Percentiles rank a stretch among this genome's conserved stretches.
These are phyloP conservation scores for Eulemur albifrons DNA, from an alignment of 2,797 vertebrate species.

Conservation along the genomic window DNA sequence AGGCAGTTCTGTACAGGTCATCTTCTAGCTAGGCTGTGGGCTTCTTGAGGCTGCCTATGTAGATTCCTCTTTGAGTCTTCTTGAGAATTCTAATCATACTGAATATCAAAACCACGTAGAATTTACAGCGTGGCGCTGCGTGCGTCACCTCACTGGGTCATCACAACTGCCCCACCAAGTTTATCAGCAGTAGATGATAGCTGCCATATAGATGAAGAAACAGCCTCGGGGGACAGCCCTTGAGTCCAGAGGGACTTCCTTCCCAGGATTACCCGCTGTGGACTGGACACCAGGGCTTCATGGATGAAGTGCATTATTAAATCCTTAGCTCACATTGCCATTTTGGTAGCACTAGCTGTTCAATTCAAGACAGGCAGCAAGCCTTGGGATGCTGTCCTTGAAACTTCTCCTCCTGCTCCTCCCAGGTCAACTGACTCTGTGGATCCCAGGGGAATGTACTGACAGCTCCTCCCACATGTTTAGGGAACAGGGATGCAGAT, in stretches of 20 bases:
- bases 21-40: background rate
- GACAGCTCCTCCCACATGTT: background rate
- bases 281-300: background rate
- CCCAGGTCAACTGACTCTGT: background rate
- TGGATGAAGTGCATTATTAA: background rate
- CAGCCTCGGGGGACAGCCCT: background rate
- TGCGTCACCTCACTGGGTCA: background rate
- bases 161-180: background rate
- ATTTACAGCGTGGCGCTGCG: accelerated
- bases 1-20: background rate
- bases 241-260: background rate
- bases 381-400: background rate
- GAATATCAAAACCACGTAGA: background rate
- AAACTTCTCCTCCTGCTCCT: background rate
- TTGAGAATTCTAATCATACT: background rate
- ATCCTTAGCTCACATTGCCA: background rate
- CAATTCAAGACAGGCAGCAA: background rate
- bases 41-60: background rate
- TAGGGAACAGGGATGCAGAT: background rate
- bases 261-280: background rate
- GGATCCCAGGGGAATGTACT: background rate
- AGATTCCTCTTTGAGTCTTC: background rate
- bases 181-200: background rate
- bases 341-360: background rate
- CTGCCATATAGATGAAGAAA: background rate